phyloP scores from a whole-genome alignment of 2,113 vertebrate species.

The Brienomyrus longianalis region DNA sequence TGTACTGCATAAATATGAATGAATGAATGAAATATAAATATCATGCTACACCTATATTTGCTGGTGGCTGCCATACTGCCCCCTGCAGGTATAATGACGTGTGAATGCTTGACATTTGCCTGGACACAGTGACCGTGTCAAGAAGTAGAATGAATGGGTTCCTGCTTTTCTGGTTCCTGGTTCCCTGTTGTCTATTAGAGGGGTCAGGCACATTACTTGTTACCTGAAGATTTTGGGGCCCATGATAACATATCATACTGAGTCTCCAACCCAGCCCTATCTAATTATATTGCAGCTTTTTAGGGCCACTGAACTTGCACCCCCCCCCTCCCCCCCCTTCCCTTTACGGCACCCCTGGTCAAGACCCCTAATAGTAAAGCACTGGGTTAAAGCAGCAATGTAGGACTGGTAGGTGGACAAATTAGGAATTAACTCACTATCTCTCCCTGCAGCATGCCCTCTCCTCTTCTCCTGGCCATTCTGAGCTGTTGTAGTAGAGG shows the following conservation, averaged over 20 bases:
- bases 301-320: neutral
- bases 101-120: neutral
- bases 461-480: slow-evolving; percentile 45
- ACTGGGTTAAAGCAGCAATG: neutral
- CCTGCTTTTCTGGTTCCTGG: neutral
- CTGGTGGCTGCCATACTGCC: neutral
- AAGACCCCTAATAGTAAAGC: neutral
- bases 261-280: neutral
- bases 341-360: neutral
- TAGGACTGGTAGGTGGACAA: neutral
- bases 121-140: neutral
- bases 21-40: too few relatives aligned
- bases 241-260: neutral
- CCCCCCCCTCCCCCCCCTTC: neutral
- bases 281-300: neutral
- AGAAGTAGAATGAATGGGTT: neutral
- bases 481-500: slow-evolving; percentile 25
- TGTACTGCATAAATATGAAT: neutral
- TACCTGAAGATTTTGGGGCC: neutral
- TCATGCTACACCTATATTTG: neutral
- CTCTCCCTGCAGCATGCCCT: slow-evolving; percentile 30
- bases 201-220: neutral
- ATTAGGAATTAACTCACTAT: neutral
- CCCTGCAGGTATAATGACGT: neutral
- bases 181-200: neutral